Evolutionary conservation across 2,888 invertebrate species (phyloP).

Genomic region (Drosophila pseudotakahashii): DNA sequence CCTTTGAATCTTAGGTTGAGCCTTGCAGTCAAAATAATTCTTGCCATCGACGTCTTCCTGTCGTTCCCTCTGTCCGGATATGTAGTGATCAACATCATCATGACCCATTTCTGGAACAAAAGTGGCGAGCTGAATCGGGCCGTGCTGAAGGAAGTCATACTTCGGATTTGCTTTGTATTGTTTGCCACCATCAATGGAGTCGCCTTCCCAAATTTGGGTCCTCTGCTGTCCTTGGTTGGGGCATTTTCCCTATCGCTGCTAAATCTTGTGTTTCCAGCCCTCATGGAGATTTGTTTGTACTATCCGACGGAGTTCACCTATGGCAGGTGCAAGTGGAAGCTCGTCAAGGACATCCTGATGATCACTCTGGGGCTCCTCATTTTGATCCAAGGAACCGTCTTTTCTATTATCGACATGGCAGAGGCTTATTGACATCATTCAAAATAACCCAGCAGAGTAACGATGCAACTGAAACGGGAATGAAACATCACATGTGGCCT

Average conservation of each 20-base stretch:
- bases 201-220: constrained; percentile 50
- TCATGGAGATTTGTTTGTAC: constrained; percentile 50
- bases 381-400: constrained; percentile 26
- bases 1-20: constrained; percentile 64
- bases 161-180: constrained; percentile 34
- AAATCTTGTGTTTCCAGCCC: constrained; percentile 56
- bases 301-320: constrained; percentile 28
- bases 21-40: constrained; percentile 90
- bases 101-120: constrained; percentile 84
- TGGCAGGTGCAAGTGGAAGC: constrained; percentile 45
- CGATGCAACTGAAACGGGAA: too few relatives aligned
- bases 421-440: constrained; percentile 7
- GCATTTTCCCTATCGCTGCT: constrained; percentile 52
- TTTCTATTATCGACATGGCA: constrained; percentile 16
- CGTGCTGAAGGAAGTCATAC: constrained; percentile 31
- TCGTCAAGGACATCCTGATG: constrained; percentile 38
- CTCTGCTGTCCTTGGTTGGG: constrained; percentile 49
- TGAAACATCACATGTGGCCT: too few relatives aligned
- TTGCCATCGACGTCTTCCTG: constrained; percentile 93
- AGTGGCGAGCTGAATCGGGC: constrained; percentile 1
- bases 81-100: constrained; percentile 96
- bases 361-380: constrained; percentile 30
- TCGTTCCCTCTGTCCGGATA: constrained; percentile 97
- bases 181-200: constrained; percentile 39
- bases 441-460: not conserved